phyloP scores from a whole-genome alignment of 2,797 vertebrate species.

The Gadopsis bispinosus region DNA sequence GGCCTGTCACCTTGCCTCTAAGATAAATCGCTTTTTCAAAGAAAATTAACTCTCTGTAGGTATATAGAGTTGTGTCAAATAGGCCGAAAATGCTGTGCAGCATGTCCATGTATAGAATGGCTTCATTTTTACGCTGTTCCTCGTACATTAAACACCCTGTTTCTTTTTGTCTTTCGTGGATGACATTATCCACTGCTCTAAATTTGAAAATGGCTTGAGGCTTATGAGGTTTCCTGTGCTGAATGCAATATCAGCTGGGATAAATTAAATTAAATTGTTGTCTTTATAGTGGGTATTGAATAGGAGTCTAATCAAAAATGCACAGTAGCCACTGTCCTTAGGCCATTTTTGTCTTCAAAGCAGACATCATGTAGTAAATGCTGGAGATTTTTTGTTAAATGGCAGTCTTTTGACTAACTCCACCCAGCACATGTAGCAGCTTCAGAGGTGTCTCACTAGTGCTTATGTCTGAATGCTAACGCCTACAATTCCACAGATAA shows the following conservation, averaged over 20 bases:
- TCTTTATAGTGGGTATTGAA: conserved; percentile 39
- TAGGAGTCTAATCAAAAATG: conserved; percentile 45
- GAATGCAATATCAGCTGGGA: conserved; percentile 41
- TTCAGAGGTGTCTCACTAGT: conserved; percentile 46
- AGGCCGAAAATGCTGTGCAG: not conserved
- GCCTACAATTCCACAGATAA: conserved; percentile 59
- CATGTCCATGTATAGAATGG: not conserved
- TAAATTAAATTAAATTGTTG: conserved; percentile 52
- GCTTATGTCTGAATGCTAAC: conserved; percentile 48
- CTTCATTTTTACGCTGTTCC: conserved; percentile 31
- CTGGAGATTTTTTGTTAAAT: conserved; percentile 16
- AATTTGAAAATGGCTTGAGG: conserved; percentile 59
- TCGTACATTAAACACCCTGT: conserved; percentile 28
- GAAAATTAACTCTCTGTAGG: not conserved
- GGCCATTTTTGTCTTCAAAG: conserved; percentile 34
- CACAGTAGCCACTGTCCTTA: conserved; percentile 5
- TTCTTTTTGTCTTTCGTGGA: conserved; percentile 19
- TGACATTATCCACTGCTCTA: conserved; percentile 52
- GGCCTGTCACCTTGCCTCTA: not conserved
- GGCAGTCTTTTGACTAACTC: conserved; percentile 27
- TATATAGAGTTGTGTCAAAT: not conserved
- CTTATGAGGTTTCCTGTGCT: conserved; percentile 39
- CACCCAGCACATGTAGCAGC: conserved; percentile 25
- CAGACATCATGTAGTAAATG: conserved; percentile 30
- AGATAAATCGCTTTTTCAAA: not conserved